Percentiles rank a stretch among this genome's conserved stretches.
phyloP scores from a whole-genome alignment of 2,888 invertebrate species.

The Tortricodes alternella region DNA sequence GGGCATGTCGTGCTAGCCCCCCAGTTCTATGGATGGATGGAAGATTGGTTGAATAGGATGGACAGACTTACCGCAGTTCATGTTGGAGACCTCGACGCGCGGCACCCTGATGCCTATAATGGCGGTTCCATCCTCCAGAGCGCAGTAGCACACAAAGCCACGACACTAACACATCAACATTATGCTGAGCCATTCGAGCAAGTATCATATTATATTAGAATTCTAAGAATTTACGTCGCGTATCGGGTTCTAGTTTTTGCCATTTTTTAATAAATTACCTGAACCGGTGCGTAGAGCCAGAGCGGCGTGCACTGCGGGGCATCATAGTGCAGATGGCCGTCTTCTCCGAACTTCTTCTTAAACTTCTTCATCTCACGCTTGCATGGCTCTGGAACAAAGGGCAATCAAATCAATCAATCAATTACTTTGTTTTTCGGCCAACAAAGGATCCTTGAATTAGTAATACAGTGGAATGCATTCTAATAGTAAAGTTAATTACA shows the following conservation, averaged over 20 bases:
- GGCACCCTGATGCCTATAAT: constrained; percentile 73
- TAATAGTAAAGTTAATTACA: too few species aligned
- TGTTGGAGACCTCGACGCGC: constrained; percentile 70
- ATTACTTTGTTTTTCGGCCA: too few species aligned
- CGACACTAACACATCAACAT: constrained; percentile 62
- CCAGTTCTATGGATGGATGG: neutral
- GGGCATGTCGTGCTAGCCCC: neutral
- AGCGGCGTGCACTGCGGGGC: constrained; percentile 74
- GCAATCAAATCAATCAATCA: too few species aligned
- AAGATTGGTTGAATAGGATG: too few species aligned
- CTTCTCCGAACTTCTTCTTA: constrained; percentile 69
- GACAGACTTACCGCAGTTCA: constrained; percentile 66
- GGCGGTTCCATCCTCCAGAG: constrained; percentile 66
- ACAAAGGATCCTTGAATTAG: too few species aligned
- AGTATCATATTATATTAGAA: too few species aligned
- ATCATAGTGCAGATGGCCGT: constrained; percentile 67
- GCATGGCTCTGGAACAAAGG: constrained; percentile 71
- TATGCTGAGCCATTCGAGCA: too few species aligned
- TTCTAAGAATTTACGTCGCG: too few species aligned
- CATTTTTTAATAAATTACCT: too few species aligned
- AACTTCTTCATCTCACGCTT: constrained; percentile 66
- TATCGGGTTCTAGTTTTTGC: too few species aligned
- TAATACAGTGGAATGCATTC: too few species aligned
- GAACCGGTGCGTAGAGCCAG: constrained; percentile 72
- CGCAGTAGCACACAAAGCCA: constrained; percentile 71